Evolutionary conservation across 2,797 vertebrate genomes (phyloP).

Genomic region (Sphenopsis melanotis): DNA sequence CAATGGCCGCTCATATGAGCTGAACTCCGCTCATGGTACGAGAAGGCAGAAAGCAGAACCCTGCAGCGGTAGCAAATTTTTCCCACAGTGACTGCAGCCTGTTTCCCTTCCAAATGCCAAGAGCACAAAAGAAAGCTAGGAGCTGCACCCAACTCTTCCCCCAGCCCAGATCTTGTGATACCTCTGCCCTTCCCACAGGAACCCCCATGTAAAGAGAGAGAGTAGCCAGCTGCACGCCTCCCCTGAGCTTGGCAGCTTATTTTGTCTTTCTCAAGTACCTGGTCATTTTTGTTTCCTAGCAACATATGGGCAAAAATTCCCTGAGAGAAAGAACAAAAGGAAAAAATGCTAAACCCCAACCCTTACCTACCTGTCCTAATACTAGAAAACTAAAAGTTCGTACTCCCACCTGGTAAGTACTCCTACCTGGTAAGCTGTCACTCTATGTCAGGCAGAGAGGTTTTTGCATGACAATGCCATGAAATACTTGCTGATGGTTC

Average conservation of each 20-base stretch:
- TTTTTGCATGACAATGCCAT: background rate
- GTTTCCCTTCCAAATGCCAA: background rate
- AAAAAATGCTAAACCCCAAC: background rate
- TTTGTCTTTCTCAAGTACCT: background rate
- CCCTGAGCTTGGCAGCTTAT: background rate
- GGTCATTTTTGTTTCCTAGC: background rate
- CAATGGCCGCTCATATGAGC: fast-evolving
- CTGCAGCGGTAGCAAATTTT: background rate
- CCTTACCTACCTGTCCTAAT: background rate
- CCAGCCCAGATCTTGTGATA: background rate
- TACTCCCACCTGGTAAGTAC: background rate
- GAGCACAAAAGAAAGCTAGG: background rate
- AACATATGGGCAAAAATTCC: background rate
- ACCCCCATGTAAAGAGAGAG: background rate
- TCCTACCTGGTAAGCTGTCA: background rate
- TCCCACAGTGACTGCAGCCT: background rate
- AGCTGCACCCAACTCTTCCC: background rate
- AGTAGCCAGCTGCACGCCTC: background rate
- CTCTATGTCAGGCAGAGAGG: background rate
- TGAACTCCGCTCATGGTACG: background rate
- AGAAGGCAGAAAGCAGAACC: background rate
- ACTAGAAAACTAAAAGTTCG: background rate
- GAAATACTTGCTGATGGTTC: background rate
- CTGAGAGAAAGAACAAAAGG: background rate
- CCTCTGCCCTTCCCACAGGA: background rate